Conservation (phyloP, 2,797 vertebrate genomes). For the Helicolenus hilgendorfi region DNA sequence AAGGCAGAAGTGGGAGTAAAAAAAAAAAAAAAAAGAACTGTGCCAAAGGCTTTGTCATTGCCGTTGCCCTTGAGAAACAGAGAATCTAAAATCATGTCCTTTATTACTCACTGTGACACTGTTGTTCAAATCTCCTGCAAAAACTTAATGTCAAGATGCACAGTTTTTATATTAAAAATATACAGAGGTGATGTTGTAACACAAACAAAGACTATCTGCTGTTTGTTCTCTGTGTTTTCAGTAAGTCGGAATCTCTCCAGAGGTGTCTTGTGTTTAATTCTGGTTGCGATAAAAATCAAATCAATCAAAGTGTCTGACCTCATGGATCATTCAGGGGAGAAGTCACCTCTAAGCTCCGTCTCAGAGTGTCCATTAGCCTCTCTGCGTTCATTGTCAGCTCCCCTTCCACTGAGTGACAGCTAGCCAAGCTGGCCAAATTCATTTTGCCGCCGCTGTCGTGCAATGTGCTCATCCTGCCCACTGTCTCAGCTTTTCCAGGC, state of each 20-base stretch:
- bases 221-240: constrained; percentile 3
- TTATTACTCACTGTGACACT: constrained; percentile 50
- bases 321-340: constrained; percentile 63
- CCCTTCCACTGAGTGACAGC: constrained; percentile 71
- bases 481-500: constrained; percentile 77
- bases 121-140: constrained; percentile 24
- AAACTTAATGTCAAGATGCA: not conserved
- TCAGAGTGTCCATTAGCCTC: constrained; percentile 74
- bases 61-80: constrained; percentile 68
- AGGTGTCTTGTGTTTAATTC: constrained; percentile 40
- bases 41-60: constrained; percentile 72
- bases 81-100: constrained; percentile 52
- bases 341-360: constrained; percentile 79
- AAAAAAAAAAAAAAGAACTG: constrained; percentile 5
- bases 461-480: constrained; percentile 60
- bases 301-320: constrained; percentile 74
- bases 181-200: not conserved
- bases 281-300: constrained; percentile 62
- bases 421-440: constrained; percentile 72
- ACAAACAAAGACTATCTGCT: not conserved
- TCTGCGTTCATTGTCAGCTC: constrained; percentile 59
- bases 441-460: constrained; percentile 65
- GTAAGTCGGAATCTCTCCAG: constrained; percentile 22
- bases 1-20: constrained; percentile 10
- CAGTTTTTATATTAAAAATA: not conserved